These are phyloP conservation scores for Hetaerina americana DNA, from an alignment of 1,140 invertebrate species.

Conservation along the genomic window DNA sequence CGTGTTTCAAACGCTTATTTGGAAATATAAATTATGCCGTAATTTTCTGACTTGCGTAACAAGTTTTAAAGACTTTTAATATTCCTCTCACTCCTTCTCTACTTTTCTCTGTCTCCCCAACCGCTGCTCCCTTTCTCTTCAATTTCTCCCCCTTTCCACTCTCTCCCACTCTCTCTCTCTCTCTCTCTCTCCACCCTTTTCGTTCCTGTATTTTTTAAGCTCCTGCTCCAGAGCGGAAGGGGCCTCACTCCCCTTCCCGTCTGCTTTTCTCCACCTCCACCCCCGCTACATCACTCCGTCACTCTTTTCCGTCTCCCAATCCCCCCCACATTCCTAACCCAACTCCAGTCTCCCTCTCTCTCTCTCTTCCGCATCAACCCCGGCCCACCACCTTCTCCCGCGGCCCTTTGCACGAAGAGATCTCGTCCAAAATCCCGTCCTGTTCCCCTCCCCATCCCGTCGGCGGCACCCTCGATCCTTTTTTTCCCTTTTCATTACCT, in stretches of 20 bases:
- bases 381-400: too few species aligned
- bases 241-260: too few species aligned
- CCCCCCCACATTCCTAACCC: neutral
- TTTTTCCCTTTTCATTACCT: too few species aligned
- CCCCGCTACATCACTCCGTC: neutral
- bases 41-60: neutral
- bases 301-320: too few species aligned
- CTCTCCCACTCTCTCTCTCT: neutral
- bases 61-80: neutral
- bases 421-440: too few species aligned
- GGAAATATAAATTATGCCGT: neutral
- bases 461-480: neutral
- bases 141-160: neutral
- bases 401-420: too few species aligned
- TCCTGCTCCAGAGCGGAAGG: too few species aligned
- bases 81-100: neutral
- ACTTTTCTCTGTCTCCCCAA: neutral
- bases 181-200: neutral
- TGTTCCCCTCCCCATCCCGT: neutral
- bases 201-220: too few species aligned
- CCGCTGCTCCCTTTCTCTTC: neutral
- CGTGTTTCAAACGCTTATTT: too few species aligned
- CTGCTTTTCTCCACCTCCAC: neutral
- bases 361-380: too few species aligned
- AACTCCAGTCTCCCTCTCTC: neutral